Evolutionary conservation across 1,140 invertebrate species (phyloP).

Genomic region (Halyomorpha halys): DNA sequence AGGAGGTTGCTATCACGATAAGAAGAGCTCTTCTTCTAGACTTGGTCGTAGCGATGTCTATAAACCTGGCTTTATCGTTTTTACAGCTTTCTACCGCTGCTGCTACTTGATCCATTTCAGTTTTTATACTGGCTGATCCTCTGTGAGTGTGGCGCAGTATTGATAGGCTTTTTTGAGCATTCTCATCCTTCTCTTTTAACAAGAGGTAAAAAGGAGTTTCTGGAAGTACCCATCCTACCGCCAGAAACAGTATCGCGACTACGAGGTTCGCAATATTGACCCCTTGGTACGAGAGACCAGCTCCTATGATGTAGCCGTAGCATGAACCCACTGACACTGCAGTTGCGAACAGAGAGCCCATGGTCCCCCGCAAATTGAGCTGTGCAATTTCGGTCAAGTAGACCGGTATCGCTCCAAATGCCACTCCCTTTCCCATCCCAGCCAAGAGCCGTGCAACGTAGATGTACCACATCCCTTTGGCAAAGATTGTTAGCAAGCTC

Average conservation of each 20-base stretch:
- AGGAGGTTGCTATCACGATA: slow-evolving; percentile 26
- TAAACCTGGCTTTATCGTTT: slow-evolving; percentile 25
- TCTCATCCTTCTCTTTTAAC: slow-evolving; percentile 44
- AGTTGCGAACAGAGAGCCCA: slow-evolving; percentile 67
- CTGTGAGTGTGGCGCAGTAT: slow-evolving; percentile 43
- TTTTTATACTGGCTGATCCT: slow-evolving; percentile 18
- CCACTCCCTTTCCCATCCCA: slow-evolving; percentile 60
- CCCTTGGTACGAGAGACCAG: slow-evolving; percentile 52
- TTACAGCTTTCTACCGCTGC: slow-evolving; percentile 25
- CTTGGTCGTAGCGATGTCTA: slow-evolving; percentile 25
- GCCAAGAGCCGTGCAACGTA: slow-evolving; percentile 43
- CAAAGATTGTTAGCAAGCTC: slow-evolving; percentile 14
- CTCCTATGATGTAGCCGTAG: slow-evolving; percentile 61
- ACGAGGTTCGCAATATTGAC: slow-evolving; percentile 54
- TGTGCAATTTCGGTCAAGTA: slow-evolving; percentile 70
- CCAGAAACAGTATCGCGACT: slow-evolving; percentile 50
- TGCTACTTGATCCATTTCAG: slow-evolving; percentile 26
- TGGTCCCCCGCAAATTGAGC: slow-evolving; percentile 29
- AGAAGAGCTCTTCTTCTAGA: slow-evolving; percentile 29
- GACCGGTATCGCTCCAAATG: slow-evolving; percentile 67
- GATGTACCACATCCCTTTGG: slow-evolving; percentile 33
- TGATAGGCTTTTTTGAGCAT: slow-evolving; percentile 50
- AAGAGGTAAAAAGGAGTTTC: slow-evolving; percentile 67
- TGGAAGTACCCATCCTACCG: slow-evolving; percentile 60
- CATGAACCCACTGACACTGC: slow-evolving; percentile 68